phyloP scores from a whole-genome alignment of 2,113 vertebrate genomes.

The Alces alces region DNA sequence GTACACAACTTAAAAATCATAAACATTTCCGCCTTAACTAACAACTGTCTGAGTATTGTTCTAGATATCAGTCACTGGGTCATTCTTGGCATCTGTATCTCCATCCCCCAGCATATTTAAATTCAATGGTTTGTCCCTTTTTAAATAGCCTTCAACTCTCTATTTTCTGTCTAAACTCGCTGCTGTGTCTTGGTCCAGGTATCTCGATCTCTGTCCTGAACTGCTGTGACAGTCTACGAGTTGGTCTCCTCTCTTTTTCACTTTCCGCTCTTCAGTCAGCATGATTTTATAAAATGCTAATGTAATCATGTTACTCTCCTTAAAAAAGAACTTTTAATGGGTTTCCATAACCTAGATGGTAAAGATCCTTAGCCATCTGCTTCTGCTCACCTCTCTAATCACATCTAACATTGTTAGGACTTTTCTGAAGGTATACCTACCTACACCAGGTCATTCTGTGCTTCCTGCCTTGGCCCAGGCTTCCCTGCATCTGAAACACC shows the following conservation, averaged over 20 bases:
- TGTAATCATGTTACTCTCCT: constrained; percentile 45
- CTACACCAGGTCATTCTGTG: background rate
- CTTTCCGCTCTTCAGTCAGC: constrained; percentile 17
- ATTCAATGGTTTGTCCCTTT: background rate
- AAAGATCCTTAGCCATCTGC: constrained; percentile 24
- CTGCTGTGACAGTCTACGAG: background rate
- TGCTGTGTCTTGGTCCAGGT: background rate
- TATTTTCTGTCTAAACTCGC: background rate
- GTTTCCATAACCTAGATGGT: constrained; percentile 27
- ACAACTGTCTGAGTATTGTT: background rate
- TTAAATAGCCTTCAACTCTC: background rate
- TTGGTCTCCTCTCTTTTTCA: background rate
- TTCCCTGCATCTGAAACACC: background rate
- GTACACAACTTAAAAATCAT: background rate
- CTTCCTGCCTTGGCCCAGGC: background rate
- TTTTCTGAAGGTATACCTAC: background rate
- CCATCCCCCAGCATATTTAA: background rate
- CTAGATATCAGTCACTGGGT: background rate
- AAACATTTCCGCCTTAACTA: background rate
- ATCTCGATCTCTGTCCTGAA: background rate
- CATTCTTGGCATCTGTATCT: background rate
- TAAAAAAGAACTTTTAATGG: constrained; percentile 39
- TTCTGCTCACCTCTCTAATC: background rate
- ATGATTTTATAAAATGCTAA: constrained; percentile 64
- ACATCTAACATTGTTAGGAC: background rate